Percentiles rank a stretch among this genome's conserved stretches.
Conservation (phyloP, 1,140 invertebrate species). For the Drosophila sulfurigaster region DNA sequence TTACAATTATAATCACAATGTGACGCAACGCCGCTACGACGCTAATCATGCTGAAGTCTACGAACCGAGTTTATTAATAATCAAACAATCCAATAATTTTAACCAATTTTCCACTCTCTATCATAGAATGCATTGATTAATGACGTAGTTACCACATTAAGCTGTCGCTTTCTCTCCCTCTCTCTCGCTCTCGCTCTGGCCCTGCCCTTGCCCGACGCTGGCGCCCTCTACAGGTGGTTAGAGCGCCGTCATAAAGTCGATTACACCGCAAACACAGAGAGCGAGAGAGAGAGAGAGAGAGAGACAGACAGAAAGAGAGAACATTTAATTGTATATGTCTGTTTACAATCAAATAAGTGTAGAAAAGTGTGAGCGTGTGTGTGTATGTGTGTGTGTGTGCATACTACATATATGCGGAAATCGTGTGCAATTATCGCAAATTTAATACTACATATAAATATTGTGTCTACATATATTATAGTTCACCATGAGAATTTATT, state of each 20-base stretch:
- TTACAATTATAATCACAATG: constrained; percentile 1
- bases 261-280: neutral
- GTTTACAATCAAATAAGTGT: neutral
- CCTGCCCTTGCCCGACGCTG: neutral
- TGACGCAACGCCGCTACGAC: constrained; percentile 9
- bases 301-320: neutral
- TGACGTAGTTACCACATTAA: constrained; percentile 13
- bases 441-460: constrained; percentile 18
- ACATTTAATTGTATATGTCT: constrained; percentile 13
- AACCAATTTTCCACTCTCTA: constrained; percentile 1
- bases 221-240: constrained; percentile 22
- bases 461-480: constrained; percentile 27
- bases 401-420: constrained; percentile 23
- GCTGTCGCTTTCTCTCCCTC: constrained; percentile 4
- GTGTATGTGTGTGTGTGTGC: neutral
- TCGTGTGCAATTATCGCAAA: constrained; percentile 34
- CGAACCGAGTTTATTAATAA: neutral
- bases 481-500: constrained; percentile 47
- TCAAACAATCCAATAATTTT: neutral
- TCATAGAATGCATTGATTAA: constrained; percentile 6
- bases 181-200: neutral
- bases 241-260: constrained; percentile 5
- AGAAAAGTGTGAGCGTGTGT: neutral
- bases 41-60: neutral
- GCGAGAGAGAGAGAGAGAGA: neutral